These are phyloP conservation scores for Pollenia angustigena DNA, from an alignment of 2,888 invertebrate genomes.

Conservation along the genomic window DNA sequence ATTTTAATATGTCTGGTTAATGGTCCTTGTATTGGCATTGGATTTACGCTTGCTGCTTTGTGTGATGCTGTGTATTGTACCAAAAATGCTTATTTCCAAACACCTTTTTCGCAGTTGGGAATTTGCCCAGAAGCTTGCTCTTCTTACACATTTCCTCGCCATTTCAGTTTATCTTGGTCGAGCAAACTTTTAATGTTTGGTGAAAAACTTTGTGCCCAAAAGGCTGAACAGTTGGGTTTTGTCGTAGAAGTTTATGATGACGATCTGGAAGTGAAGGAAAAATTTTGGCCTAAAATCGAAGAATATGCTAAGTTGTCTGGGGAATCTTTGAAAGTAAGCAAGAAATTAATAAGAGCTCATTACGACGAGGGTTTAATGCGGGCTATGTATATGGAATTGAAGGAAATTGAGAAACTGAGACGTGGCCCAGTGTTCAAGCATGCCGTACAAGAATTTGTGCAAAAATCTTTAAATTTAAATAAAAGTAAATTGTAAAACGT, in stretches of 20 bases:
- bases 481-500: conserved; percentile 63
- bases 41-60: conserved; percentile 90
- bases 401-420: conserved; percentile 87
- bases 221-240: conserved; percentile 91
- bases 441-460: conserved; percentile 80
- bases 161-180: conserved; percentile 92
- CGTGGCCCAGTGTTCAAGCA: conserved; percentile 87
- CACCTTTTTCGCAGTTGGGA: conserved; percentile 95
- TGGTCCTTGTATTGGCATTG: conserved; percentile 96
- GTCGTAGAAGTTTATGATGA: conserved; percentile 89
- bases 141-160: conserved; percentile 91
- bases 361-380: conserved; percentile 87
- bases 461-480: conserved; percentile 60
- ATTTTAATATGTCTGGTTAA: conserved; percentile 94
- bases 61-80: conserved; percentile 95
- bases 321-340: conserved; percentile 87
- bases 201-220: conserved; percentile 90
- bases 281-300: conserved; percentile 86
- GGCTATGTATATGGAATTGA: conserved; percentile 88
- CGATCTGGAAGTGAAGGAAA: conserved; percentile 85
- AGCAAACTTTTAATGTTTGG: conserved; percentile 88
- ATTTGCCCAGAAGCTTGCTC: conserved; percentile 95
- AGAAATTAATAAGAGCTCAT: conserved; percentile 87
- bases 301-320: conserved; percentile 85
- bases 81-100: conserved; percentile 92